Conservation (phyloP, 2,797 vertebrate genomes). For the Knipowitschia caucasica region DNA sequence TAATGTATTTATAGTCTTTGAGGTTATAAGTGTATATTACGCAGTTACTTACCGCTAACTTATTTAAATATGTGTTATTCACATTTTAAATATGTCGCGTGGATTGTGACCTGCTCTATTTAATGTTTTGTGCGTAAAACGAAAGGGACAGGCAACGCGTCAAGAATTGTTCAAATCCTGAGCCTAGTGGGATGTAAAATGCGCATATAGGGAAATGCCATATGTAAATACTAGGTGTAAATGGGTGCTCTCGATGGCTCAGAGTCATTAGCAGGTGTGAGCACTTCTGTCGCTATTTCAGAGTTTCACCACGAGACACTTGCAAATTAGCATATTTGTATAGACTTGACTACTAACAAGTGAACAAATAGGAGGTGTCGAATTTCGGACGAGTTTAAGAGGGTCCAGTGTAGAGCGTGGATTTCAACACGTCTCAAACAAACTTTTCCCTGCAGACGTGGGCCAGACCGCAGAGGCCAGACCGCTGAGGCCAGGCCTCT, state of each 20-base stretch:
- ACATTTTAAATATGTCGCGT: no score
- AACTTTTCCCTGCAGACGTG: slow-evolving; percentile 22
- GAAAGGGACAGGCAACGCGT: no score
- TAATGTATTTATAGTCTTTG: no score
- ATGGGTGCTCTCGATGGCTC: slow-evolving; percentile 56
- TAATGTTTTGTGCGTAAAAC: background rate
- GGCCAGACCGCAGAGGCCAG: no score
- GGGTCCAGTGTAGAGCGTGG: background rate
- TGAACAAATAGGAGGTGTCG: slow-evolving; percentile 16
- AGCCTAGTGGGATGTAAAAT: slow-evolving; percentile 28
- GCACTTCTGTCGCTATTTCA: slow-evolving; percentile 25
- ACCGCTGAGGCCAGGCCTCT: slow-evolving; percentile 26
- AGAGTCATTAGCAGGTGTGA: slow-evolving; percentile 71
- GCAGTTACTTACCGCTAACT: no score
- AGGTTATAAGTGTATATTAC: no score
- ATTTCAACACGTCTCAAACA: slow-evolving; percentile 1
- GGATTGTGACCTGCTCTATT: no score
- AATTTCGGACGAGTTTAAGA: background rate
- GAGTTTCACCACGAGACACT: slow-evolving; percentile 47
- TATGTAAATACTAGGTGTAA: slow-evolving; percentile 45
- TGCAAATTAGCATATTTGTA: slow-evolving; percentile 54
- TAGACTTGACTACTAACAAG: slow-evolving; percentile 36
- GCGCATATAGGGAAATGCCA: slow-evolving; percentile 17
- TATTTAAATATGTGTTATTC: no score
- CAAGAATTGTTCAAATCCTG: slow-evolving; percentile 1